phyloP scores from a whole-genome alignment of 1,140 invertebrate species.

The Andricus grossulariae region DNA sequence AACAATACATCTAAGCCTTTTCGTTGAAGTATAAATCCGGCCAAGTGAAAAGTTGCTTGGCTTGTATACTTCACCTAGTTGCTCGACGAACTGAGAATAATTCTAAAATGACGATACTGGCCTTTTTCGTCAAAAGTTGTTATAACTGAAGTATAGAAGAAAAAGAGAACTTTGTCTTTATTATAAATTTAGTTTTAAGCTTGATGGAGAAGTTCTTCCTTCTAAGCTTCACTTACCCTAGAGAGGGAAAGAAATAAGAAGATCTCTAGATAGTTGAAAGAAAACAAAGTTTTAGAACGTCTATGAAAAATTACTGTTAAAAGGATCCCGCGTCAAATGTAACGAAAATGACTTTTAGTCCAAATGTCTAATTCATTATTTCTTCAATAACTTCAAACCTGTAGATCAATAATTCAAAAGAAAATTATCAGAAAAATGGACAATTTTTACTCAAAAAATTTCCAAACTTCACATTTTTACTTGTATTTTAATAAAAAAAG shows the following conservation, averaged over 20 bases:
- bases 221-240: not conserved
- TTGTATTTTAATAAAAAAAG: too few species aligned
- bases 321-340: too few species aligned
- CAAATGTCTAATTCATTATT: too few species aligned
- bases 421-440: too few species aligned
- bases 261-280: too few species aligned
- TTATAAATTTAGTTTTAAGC: not conserved
- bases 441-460: too few species aligned
- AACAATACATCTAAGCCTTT: not conserved
- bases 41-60: slow-evolving; percentile 28
- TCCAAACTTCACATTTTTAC: too few species aligned
- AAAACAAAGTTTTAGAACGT: too few species aligned
- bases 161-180: not conserved
- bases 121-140: not conserved
- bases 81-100: slow-evolving; percentile 10
- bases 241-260: not conserved
- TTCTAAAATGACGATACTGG: not conserved
- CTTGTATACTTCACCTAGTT: slow-evolving; percentile 28
- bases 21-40: not conserved
- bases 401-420: too few species aligned
- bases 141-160: not conserved
- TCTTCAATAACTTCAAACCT: too few species aligned
- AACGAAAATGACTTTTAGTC: too few species aligned
- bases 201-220: not conserved
- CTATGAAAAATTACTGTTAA: too few species aligned